Evolutionary conservation across 2,113 vertebrate genomes (phyloP).

Genomic region (Pelobates fuscus): DNA sequence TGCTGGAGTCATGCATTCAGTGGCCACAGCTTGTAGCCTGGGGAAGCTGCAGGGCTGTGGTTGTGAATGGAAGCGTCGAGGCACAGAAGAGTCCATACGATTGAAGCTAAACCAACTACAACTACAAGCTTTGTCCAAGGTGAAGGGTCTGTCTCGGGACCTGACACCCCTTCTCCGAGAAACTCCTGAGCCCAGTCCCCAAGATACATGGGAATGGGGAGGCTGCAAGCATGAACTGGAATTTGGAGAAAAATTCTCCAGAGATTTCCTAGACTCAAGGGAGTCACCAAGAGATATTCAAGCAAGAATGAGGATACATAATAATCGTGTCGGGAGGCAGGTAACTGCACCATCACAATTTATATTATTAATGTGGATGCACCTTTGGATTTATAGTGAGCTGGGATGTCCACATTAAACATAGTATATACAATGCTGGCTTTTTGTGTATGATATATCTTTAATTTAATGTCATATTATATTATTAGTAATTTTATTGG

Average conservation of each 20-base stretch:
- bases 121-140: slow-evolving; percentile 79
- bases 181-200: slow-evolving; percentile 73
- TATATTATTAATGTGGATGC: too few species aligned
- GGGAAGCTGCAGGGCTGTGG: slow-evolving; percentile 86
- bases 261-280: slow-evolving; percentile 85
- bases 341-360: too few species aligned
- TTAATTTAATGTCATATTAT: too few species aligned
- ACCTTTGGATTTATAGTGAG: too few species aligned
- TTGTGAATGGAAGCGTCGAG: slow-evolving; percentile 79
- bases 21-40: slow-evolving; percentile 89
- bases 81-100: slow-evolving; percentile 81
- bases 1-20: slow-evolving; percentile 88
- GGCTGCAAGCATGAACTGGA: slow-evolving; percentile 86
- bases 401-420: too few species aligned
- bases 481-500: too few species aligned
- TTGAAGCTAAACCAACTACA: slow-evolving; percentile 86
- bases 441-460: too few species aligned
- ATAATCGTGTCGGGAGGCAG: slow-evolving; percentile 87
- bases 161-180: slow-evolving; percentile 71
- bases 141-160: slow-evolving; percentile 65
- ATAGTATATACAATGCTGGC: too few species aligned
- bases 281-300: slow-evolving; percentile 86
- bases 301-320: slow-evolving; percentile 88
- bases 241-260: slow-evolving; percentile 87
- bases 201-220: slow-evolving; percentile 93